phyloP scores from a whole-genome alignment of 2,113 vertebrate species.

The Phainopepla nitens region DNA sequence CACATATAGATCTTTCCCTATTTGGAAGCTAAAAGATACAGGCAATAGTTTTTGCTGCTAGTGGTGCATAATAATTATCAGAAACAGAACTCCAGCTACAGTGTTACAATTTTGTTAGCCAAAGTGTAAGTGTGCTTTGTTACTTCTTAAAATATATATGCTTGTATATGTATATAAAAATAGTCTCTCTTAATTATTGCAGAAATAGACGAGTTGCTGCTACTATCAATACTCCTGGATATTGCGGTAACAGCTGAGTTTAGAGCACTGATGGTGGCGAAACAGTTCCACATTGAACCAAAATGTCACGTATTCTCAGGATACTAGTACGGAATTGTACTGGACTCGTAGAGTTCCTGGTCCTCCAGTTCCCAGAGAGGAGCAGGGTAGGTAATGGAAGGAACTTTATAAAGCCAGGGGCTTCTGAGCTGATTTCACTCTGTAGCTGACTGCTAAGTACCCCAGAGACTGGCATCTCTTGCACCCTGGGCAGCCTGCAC shows the following conservation, averaged over 20 bases:
- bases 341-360: slow-evolving; percentile 27
- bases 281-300: slow-evolving; percentile 51
- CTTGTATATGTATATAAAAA: slow-evolving; percentile 47
- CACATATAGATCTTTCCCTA: background rate
- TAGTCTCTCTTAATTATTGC: slow-evolving; percentile 63
- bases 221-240: slow-evolving; percentile 24
- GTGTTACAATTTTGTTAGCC: slow-evolving; percentile 13
- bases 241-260: slow-evolving; percentile 48
- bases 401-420: background rate
- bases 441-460: background rate
- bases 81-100: slow-evolving; percentile 35
- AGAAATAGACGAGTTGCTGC: slow-evolving; percentile 42
- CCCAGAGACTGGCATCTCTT: background rate
- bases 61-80: slow-evolving; percentile 18
- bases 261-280: slow-evolving; percentile 47
- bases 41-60: slow-evolving; percentile 30
- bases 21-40: slow-evolving; percentile 1
- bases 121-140: slow-evolving; percentile 49
- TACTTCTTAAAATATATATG: slow-evolving; percentile 48
- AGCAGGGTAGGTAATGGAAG: background rate
- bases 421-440: background rate
- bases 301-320: slow-evolving; percentile 45
- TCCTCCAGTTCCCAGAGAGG: background rate
- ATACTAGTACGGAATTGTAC: slow-evolving; percentile 5
- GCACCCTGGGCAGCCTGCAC: background rate